Base-by-base conservation (phyloP, 2,113 vertebrate genomes). In the Amphiprion percula region DNA sequence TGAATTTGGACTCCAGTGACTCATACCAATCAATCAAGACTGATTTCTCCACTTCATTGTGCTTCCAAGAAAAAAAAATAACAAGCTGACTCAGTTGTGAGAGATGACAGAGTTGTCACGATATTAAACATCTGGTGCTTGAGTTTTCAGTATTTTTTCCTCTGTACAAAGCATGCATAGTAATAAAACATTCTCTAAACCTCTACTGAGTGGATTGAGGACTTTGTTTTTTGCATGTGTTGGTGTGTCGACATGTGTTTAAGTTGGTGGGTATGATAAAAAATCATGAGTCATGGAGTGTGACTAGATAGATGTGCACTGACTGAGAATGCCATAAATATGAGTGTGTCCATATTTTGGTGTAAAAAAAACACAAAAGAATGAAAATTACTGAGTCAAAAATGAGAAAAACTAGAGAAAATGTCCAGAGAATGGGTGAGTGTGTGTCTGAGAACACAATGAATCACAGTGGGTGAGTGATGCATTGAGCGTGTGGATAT, bases 121-220 rank as follows among this genome's bases (percentile, higher is more conserved):
- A 71, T 39, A 60, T 54, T 73, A 54, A 77, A 88, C 88, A 90
- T 89, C 85, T 87, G 84, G 71, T 28, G 15, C 77, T 74, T 33
- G 28, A 68, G 47, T 55, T 69, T 37, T 44, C n/a, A 21, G n/a
- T 15, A 44, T 65, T n/a, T 30, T 53, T 12, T 30, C 56, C 39
- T 30, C 47, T 14, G 63, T 26, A 64, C 52, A 24, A 63, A 70
- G 49, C 78, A 59, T 74, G 54, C 70, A 77, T 50, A 62, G 33
- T 60, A 60, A 75, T 72, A 50, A 54, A 59, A 74, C 49, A 79
- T 53, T 63, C 52, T 19, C n/a, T 26, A 10, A 79, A 55, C 61
- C 55, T 71, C 37, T 28, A 47, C 17, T 59, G 21, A 53, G 52
- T 4, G 30, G 49, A 80, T 78, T 71, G 26, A 61, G 59, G 61